phyloP scores from a whole-genome alignment of 1,140 invertebrate species.

The Copidosoma floridanum region DNA sequence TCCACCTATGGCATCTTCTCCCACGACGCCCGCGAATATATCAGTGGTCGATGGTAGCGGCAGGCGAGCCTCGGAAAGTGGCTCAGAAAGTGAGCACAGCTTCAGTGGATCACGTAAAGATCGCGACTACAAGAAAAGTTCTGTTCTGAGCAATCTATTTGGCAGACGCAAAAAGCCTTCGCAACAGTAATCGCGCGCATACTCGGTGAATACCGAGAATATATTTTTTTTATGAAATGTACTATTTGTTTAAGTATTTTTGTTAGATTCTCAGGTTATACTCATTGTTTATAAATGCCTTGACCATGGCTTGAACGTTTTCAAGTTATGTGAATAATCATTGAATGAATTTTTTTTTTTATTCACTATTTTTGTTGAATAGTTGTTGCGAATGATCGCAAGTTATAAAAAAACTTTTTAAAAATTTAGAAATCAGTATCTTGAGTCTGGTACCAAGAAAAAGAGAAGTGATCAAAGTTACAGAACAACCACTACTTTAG shows the following conservation, averaged over 20 bases:
- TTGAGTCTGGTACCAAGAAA: constrained; percentile 1
- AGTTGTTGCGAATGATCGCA: constrained; percentile 7
- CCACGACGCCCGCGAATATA: constrained; percentile 37
- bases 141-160: constrained; percentile 55
- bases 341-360: constrained; percentile 11
- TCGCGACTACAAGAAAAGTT: constrained; percentile 52
- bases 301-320: neutral
- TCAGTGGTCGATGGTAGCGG: constrained; percentile 46
- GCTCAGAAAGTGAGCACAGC: constrained; percentile 55
- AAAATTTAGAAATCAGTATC: constrained; percentile 13
- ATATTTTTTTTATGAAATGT: no score
- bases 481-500: constrained; percentile 13
- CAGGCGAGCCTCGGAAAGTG: constrained; percentile 52
- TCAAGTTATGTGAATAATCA: constrained; percentile 13
- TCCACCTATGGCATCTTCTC: constrained; percentile 46
- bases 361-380: constrained; percentile 8
- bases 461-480: constrained; percentile 13
- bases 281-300: no score
- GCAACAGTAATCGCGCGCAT: constrained; percentile 30
- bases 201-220: no score
- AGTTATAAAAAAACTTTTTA: constrained; percentile 8
- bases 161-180: constrained; percentile 53
- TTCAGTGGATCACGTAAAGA: constrained; percentile 47
- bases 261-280: no score
- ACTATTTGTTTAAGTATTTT: no score